Base-by-base conservation (phyloP, 1,140 invertebrate species). In the Drosophila rufa region DNA sequence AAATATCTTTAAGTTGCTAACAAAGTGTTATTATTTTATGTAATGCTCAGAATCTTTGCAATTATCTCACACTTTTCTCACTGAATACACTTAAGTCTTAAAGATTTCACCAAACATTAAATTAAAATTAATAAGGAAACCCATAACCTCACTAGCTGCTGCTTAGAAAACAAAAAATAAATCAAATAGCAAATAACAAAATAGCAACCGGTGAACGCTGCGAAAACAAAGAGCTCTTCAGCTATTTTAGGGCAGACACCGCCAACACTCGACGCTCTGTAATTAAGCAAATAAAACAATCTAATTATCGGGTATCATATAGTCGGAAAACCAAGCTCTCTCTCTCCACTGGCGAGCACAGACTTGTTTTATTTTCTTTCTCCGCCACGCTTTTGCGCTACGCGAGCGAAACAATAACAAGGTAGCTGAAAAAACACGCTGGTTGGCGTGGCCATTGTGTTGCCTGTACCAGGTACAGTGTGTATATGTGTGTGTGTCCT, bases 221-320 rank as follows among this genome's bases (percentile, higher is more conserved):
- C 3, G 9, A 36, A 36, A 42, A 19, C n/a, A 8, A 53, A 19
- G 12, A 36, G 17, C 8, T 17, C 8, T 36, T 36, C 2, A 30
- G 5, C 11, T 33, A 8, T 15, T 15, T 48, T 15, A 25, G 15
- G 15, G 42, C 42, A 43, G 0, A 42, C 40, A 42, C 15, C 15
- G 2, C 15, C 40, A 14, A n/a, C 27, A 17, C 36, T 55, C 14
- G 4, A 25, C 53, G 3, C 53, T 56, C 14, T 36, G 36, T 40
- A 64, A 43, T 61, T 59, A 25, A 8, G 25, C 6, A 45, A 45
- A 36, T 36, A 66, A 43, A 22, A 30, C 19, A 43, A 19, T 6
- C 17, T 65, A 60, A 65, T 51, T 67, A 65, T 69, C 61, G 66
- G 62, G 66, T 69, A 69, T 67, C 46, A 38, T n/a, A 36, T 51